Evolutionary conservation across 2,797 vertebrate genomes (phyloP).

Genomic region (Carduelis carduelis): DNA sequence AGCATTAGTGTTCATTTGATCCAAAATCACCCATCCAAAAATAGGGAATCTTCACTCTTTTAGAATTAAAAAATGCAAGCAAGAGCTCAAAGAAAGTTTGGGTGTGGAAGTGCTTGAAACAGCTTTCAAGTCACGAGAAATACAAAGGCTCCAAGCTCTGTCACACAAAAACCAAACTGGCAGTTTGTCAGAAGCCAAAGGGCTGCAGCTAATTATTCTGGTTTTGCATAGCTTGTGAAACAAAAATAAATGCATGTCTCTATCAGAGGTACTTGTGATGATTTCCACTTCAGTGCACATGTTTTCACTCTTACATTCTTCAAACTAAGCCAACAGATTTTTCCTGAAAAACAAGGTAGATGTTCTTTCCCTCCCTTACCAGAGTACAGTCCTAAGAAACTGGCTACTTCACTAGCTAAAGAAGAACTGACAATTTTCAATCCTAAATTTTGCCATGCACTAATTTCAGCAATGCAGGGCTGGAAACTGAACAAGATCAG

Average conservation of each 20-base stretch:
- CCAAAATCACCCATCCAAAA: background rate
- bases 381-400: background rate
- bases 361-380: background rate
- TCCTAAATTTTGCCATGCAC: background rate
- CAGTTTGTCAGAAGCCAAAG: slow-evolving; percentile 51
- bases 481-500: background rate
- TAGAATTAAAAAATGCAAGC: rapidly evolving
- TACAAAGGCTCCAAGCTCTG: background rate
- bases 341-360: slow-evolving; percentile 37
- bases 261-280: slow-evolving; percentile 38
- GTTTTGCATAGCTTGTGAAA: slow-evolving; percentile 52
- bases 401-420: background rate
- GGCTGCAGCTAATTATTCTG: slow-evolving; percentile 51
- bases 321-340: slow-evolving; percentile 7
- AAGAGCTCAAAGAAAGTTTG: background rate
- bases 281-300: slow-evolving; percentile 41
- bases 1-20: background rate
- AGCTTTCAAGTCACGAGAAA: background rate
- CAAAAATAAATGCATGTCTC: slow-evolving; percentile 43
- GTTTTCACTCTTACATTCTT: slow-evolving; percentile 30
- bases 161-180: background rate
- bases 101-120: background rate
- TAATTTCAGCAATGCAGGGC: background rate
- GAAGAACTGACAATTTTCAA: background rate
- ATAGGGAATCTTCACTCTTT: background rate